These are phyloP conservation scores for Phoxinus dragarum DNA, from an alignment of 2,797 vertebrate species.

Conservation along the genomic window DNA sequence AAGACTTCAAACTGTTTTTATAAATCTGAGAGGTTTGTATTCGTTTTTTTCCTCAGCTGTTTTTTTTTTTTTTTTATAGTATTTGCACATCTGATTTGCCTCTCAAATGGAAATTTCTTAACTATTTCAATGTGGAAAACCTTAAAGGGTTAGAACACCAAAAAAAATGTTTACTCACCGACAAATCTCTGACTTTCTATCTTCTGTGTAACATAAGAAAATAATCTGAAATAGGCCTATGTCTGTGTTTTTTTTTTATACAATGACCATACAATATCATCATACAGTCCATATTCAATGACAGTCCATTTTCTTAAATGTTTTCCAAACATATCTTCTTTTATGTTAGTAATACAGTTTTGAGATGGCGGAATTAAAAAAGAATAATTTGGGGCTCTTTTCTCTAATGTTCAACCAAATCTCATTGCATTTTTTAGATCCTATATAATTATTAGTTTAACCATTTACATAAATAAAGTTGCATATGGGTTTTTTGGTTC, in stretches of 20 bases:
- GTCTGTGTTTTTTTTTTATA: too few relatives aligned
- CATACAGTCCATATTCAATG: background rate
- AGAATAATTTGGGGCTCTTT: background rate
- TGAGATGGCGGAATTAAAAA: background rate
- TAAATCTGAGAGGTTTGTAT: background rate
- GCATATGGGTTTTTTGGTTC: too few relatives aligned
- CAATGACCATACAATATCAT: background rate
- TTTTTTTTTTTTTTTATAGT: background rate
- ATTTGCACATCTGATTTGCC: background rate
- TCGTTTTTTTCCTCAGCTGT: background rate
- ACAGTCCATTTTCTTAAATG: background rate
- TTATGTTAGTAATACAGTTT: background rate
- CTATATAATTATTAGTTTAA: too few relatives aligned
- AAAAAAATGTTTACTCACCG: background rate
- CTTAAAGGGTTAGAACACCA: background rate
- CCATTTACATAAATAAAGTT: too few relatives aligned
- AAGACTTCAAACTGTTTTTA: background rate
- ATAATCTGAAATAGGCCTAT: too few relatives aligned
- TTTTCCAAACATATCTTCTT: background rate
- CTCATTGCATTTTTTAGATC: too few relatives aligned
- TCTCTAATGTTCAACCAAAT: background rate
- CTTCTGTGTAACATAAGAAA: too few relatives aligned
- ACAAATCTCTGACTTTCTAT: background rate
- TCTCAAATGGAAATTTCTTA: background rate
- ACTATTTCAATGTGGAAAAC: background rate